These are phyloP conservation scores for Heliconius aoede DNA, from an alignment of 2,888 invertebrate genomes.

Conservation along the genomic window DNA sequence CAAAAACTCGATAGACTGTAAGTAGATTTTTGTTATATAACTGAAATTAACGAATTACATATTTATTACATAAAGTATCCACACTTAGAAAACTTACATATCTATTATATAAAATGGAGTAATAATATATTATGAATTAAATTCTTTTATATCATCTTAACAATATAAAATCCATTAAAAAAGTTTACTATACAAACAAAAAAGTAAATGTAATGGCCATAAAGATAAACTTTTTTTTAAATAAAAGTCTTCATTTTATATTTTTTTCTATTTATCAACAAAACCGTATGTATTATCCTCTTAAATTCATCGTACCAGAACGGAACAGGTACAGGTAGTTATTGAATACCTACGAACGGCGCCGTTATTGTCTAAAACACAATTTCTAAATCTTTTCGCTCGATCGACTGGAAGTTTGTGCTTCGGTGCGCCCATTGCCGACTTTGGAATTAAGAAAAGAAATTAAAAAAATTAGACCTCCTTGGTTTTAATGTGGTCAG, in stretches of 20 bases:
- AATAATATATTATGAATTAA: no score
- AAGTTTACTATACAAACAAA: no score
- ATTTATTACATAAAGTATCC: no score
- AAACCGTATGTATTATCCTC: conserved; percentile 38
- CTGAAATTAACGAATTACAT: no score
- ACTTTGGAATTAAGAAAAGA: conserved; percentile 44
- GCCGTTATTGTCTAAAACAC: conserved; percentile 51
- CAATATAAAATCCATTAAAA: no score
- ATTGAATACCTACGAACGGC: conserved; percentile 51
- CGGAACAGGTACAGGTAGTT: conserved; percentile 45
- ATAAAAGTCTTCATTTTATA: neutral
- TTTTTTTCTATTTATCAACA: neutral
- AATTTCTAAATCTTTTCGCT: conserved; percentile 59
- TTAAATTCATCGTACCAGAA: conserved; percentile 29
- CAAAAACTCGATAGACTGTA: no score
- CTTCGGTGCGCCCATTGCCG: conserved; percentile 56
- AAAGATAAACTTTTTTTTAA: no score
- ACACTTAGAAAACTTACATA: no score
- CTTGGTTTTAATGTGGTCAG: conserved; percentile 33
- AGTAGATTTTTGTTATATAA: neutral
- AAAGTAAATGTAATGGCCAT: no score
- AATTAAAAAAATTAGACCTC: conserved; percentile 44
- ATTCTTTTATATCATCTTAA: no score
- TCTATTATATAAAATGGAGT: no score
- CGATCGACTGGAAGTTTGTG: conserved; percentile 63